Evolutionary conservation across 2,797 vertebrate species (phyloP).

Genomic region (Acanthornis magna): DNA sequence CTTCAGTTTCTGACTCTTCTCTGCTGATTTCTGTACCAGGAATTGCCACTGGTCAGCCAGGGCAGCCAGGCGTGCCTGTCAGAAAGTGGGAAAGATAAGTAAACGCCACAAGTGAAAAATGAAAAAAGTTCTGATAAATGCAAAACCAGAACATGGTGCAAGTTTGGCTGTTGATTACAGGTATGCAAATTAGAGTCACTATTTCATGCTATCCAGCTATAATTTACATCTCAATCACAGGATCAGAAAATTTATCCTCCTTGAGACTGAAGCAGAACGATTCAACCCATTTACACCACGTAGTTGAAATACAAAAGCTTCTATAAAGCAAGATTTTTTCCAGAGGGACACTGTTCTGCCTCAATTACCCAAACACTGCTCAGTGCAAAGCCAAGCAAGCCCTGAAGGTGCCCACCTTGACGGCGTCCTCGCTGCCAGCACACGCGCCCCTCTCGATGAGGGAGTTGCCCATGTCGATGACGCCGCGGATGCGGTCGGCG

Average conservation of each 20-base stretch:
- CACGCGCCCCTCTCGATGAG: conserved; percentile 96
- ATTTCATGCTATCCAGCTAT: not conserved
- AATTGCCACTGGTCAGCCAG: conserved; percentile 98
- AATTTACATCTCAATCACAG: not conserved
- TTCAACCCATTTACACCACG: not conserved
- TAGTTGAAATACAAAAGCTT: not conserved
- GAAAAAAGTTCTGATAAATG: not conserved
- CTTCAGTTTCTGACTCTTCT: conserved; percentile 98
- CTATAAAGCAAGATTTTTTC: not conserved
- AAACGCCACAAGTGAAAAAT: not conserved
- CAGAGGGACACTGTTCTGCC: not conserved
- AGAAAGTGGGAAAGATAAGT: not conserved
- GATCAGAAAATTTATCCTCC: not conserved
- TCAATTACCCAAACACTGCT: not conserved
- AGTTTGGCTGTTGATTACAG: not conserved
- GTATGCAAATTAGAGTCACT: not conserved
- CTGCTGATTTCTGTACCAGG: conserved; percentile 96
- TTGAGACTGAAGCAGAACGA: rapidly evolving
- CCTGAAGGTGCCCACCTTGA: conserved; percentile 81
- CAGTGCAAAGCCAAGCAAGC: not conserved
- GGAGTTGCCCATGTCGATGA: conserved; percentile 94
- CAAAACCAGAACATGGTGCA: not conserved
- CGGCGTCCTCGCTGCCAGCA: conserved; percentile 94
- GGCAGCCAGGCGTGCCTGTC: conserved; percentile 86
- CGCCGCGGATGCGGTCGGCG: conserved; percentile 92